Conservation (phyloP, 2,888 invertebrate species). For the Cataglyphis albicans region DNA sequence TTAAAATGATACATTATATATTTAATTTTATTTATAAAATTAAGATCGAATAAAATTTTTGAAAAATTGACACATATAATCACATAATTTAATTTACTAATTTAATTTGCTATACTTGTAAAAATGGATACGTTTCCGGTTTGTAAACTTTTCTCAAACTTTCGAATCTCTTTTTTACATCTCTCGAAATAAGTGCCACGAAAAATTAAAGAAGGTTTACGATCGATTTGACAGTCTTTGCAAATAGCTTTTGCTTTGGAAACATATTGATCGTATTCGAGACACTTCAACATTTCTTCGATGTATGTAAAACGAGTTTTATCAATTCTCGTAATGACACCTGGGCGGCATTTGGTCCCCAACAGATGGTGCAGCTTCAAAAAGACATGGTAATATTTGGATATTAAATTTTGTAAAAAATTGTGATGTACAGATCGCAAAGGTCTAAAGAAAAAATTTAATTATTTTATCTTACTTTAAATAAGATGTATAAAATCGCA, state of each 20-base stretch:
- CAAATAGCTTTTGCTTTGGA: conserved; percentile 34
- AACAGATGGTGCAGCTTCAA: conserved; percentile 79
- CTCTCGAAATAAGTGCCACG: conserved; percentile 67
- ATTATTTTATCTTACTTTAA: conserved; percentile 73
- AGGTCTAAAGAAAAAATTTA: not conserved
- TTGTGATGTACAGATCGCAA: not conserved
- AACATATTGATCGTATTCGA: conserved; percentile 72
- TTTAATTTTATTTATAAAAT: not conserved
- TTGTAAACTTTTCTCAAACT: conserved; percentile 61
- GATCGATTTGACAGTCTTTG: conserved; percentile 37
- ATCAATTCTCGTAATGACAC: conserved; percentile 77
- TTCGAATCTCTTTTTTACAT: conserved; percentile 73
- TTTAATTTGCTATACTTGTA: conserved; percentile 52
- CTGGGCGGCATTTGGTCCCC: conserved; percentile 74
- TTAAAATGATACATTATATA: not conserved
- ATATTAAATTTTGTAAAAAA: conserved; percentile 20
- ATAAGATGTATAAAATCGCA: conserved; percentile 80
- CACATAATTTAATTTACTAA: not conserved
- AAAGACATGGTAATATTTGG: not conserved
- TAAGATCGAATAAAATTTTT: not conserved
- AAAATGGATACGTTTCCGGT: conserved; percentile 48
- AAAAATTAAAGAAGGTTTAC: conserved; percentile 53
- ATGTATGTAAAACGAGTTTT: conserved; percentile 69
- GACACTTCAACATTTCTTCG: conserved; percentile 78
- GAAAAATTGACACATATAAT: not conserved